Conservation (phyloP, 2,797 vertebrate species). For the Notolepis coatsorum region DNA sequence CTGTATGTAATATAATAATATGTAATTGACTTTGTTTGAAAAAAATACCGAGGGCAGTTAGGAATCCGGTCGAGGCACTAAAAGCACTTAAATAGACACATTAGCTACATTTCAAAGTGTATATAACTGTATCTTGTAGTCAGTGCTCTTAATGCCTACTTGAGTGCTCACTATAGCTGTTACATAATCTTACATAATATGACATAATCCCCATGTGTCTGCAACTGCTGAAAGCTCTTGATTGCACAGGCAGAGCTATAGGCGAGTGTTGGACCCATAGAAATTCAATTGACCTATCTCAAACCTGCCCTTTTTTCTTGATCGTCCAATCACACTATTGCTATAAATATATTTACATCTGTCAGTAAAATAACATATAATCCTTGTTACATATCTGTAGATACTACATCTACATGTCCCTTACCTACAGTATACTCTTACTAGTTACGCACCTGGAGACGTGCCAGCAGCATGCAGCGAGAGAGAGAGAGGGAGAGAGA, state of each 20-base stretch:
- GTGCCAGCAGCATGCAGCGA: too few relatives aligned
- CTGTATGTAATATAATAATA: not conserved
- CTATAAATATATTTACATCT: too few relatives aligned
- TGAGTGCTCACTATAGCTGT: conserved; percentile 54
- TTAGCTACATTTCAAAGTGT: conserved; percentile 13
- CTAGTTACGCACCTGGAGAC: too few relatives aligned
- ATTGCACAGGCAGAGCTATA: conserved; percentile 56
- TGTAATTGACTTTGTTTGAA: not conserved
- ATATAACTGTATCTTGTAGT: conserved; percentile 46
- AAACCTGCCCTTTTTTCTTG: too few relatives aligned
- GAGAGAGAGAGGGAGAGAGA: too few relatives aligned
- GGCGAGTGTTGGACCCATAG: conserved; percentile 32
- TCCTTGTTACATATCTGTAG: too few relatives aligned
- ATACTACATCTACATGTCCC: too few relatives aligned
- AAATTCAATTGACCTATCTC: too few relatives aligned
- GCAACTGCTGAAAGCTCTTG: too few relatives aligned
- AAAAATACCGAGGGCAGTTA: not conserved
- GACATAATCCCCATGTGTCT: conserved; percentile 20
- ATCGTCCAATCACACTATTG: too few relatives aligned
- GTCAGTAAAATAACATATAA: too few relatives aligned
- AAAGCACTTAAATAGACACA: not conserved
- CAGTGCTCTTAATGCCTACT: conserved; percentile 24
- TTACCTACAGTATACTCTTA: too few relatives aligned
- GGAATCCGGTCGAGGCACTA: not conserved
- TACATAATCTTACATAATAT: conserved; percentile 50